phyloP scores from a whole-genome alignment of 2,113 vertebrate genomes.

The Etia nguti region DNA sequence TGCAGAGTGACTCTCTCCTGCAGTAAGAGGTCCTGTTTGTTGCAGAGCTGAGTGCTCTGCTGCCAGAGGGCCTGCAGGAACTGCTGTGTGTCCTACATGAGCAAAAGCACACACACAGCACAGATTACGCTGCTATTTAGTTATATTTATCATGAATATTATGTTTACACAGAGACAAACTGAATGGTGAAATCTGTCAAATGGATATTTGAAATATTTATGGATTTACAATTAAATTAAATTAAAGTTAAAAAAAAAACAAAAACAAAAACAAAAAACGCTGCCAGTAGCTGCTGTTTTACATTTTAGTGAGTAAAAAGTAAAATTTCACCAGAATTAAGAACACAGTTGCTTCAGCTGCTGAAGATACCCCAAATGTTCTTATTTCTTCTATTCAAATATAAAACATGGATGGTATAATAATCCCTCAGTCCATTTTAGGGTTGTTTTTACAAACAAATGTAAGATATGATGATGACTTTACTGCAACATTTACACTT shows the following conservation, averaged over 20 bases:
- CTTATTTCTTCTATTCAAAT: background rate
- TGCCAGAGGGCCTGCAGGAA: conserved; percentile 55
- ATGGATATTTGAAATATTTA: background rate
- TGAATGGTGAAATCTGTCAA: background rate
- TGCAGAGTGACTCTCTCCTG: conserved; percentile 67
- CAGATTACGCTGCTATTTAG: background rate
- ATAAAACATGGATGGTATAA: background rate
- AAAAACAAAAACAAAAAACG: background rate
- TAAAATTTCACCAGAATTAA: background rate
- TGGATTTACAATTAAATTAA: background rate
- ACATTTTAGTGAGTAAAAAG: background rate
- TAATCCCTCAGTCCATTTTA: background rate
- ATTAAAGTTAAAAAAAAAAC: background rate
- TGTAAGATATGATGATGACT: background rate
- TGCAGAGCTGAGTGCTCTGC: conserved; percentile 28
- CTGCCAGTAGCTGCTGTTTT: background rate
- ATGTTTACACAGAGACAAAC: background rate
- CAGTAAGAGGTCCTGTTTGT: conserved; percentile 59
- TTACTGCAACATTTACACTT: background rate
- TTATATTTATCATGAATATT: background rate
- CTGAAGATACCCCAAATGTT: background rate
- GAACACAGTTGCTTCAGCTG: background rate
- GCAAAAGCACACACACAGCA: background rate
- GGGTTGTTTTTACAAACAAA: background rate
- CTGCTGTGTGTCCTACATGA: conserved; percentile 62